Evolutionary conservation across 1,140 invertebrate genomes (phyloP), one percentile per base, ranked within the genome.

Genomic region (Trachelipus rathkii): DNA sequence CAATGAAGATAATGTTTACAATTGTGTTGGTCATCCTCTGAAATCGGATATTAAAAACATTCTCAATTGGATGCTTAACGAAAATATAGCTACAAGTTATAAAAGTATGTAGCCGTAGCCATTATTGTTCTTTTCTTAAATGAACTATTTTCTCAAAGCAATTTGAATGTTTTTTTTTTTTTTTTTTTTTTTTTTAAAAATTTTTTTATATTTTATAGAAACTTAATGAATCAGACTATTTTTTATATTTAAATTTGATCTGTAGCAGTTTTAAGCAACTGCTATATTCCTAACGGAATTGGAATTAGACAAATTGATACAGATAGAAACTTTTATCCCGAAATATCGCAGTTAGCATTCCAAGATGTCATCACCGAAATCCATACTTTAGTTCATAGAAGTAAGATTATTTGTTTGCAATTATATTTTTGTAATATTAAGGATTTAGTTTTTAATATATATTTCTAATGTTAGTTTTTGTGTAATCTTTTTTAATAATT

Each of bases 21-120:
- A 90, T 6, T 99, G 97, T 86, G 95, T 98, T 21, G 97, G 97
- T 0, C 96, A 99, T 87, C 97, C 97, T 10, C 85, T 95, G 44
- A 90, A 92, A 76, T 87, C 89, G 50, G 96, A 99, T 84, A 96
- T 99, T 82, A 91, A 92, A 83, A 91, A 90, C 82, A 95, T 98
- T 80, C 86, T 96, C 11, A 91, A 92, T 83, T 95, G 93, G 90
- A 86, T 98, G 79, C 86, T 98, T 0, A 97, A 96, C 83, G 92
- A 95, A 81, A 88, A 90, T 79, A 93, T 97, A 82, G 87, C 90
- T 68, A 83, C 87, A 5, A 90, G 92, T 67, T 97, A 92, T 85
- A 89, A 91, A 85, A 92, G 50, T 60, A 60, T 15, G 8, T 3
- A 15, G 8, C 8, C 50, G 8, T 3, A 15, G 8, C 8, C 50